Evolutionary conservation across 2,797 vertebrate genomes (phyloP), one percentile per base, ranked within the genome.

Genomic region (Lagocephalus sceleratus): DNA sequence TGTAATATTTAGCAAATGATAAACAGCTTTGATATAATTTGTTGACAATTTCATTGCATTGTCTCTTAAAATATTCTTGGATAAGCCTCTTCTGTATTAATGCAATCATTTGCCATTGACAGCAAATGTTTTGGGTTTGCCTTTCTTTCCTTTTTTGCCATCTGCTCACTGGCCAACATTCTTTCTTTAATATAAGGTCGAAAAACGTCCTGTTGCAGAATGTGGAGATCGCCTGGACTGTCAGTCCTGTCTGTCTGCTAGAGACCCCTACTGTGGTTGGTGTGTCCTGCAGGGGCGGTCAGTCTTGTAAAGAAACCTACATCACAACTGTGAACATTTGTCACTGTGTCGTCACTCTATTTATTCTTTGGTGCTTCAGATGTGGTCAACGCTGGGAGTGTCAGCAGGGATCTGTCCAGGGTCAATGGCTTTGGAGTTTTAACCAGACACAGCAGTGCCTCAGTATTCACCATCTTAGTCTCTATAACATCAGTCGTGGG

Each of bases 241-340:
- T 52, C 87, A 87, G 17, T 95, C 94, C 8, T 99, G 97, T 68
- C 87, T 98, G 25, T 84, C 91, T 2, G 87, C 91, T 49, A 91
- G 63, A 51, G 97, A 99, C 81, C 95, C 97, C 0, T 97, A 98
- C 75, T 98, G 97, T 60, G 97, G 96, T 40, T 98, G 97, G 97
- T 99, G 97, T 86, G 94, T 96, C 45, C 92, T 98, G 50, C 93
- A 95, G 29, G 97, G 95, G 76, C 86, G 92, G 96, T 98, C 70
- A 87, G 94, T 84, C 5, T 39, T 39, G 17, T 10, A 20, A 43
- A 20, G 3, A 19, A 43, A 43, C 3, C 29, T 25, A 8, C 32
- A 35, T 14, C 14, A 35, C 11, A 35, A 7, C 29, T 26, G 5
- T 10, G 0, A 43, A 32, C 17, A 14, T 12, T 5, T 11, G 12